Percentiles rank a stretch among this genome's conserved stretches.
These are phyloP conservation scores for Nymphalis io DNA, from an alignment of 1,140 invertebrate genomes.

Conservation along the genomic window DNA sequence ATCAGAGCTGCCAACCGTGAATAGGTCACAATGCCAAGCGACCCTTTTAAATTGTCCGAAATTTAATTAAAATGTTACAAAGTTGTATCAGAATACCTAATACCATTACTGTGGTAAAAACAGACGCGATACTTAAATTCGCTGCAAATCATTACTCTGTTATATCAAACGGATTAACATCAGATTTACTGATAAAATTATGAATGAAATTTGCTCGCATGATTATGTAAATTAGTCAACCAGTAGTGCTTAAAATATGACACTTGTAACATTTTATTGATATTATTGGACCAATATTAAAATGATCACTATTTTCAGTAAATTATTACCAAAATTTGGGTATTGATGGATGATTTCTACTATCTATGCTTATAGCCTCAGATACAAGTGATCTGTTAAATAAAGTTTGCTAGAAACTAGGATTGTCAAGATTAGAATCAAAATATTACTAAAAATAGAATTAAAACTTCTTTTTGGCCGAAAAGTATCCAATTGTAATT, in stretches of 20 bases:
- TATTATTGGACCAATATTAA: neutral
- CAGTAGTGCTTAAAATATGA: constrained; percentile 4
- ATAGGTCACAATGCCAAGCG: constrained; percentile 54
- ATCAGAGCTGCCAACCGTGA: constrained; percentile 51
- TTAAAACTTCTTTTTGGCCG: too few species aligned
- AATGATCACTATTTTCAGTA: neutral
- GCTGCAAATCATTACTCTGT: neutral
- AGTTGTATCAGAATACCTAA: constrained; percentile 32
- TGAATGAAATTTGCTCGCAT: neutral
- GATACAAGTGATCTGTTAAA: too few species aligned
- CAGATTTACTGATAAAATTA: constrained; percentile 10
- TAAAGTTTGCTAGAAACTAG: too few species aligned
- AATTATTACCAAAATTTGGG: neutral
- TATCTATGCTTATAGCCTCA: too few species aligned
- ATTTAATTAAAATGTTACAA: constrained; percentile 65
- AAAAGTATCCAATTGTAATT: too few species aligned
- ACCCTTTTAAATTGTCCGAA: constrained; percentile 57
- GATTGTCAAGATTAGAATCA: too few species aligned
- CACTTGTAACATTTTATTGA: neutral
- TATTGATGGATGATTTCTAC: too few species aligned
- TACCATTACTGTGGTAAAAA: constrained; percentile 12
- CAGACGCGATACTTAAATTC: neutral
- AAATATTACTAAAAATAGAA: too few species aligned
- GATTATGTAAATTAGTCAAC: constrained; percentile 1
- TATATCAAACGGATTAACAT: constrained; percentile 6